Conservation (phyloP, 2,797 vertebrate genomes). For the Adelosebastes latens region DNA sequence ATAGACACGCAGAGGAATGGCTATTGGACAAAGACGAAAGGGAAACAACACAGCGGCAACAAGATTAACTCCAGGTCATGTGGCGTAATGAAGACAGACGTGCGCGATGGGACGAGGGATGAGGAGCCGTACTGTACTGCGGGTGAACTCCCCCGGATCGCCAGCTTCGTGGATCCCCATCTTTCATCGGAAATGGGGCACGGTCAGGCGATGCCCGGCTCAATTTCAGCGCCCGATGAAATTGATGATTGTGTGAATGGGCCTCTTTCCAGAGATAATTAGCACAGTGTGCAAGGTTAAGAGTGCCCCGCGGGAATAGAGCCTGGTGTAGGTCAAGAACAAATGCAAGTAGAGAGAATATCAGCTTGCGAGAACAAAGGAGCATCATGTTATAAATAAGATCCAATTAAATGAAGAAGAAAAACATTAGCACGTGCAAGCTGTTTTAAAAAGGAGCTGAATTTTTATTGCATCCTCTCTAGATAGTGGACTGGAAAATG, state of each 20-base stretch:
- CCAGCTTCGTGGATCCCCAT: slow-evolving; percentile 68
- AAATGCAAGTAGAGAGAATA: slow-evolving; percentile 47
- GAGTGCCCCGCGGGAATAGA: slow-evolving; percentile 58
- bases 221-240: slow-evolving; percentile 67
- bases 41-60: slow-evolving; percentile 63
- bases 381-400: slow-evolving; percentile 31
- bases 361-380: slow-evolving; percentile 48
- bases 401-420: slow-evolving; percentile 22
- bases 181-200: slow-evolving; percentile 76
- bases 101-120: slow-evolving; percentile 49
- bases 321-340: slow-evolving; percentile 68
- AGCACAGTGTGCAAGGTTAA: slow-evolving; percentile 81
- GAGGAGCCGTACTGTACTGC: slow-evolving; percentile 60
- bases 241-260: slow-evolving; percentile 80
- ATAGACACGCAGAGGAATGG: slow-evolving; percentile 30
- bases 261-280: slow-evolving; percentile 82
- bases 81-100: slow-evolving; percentile 76
- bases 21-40: slow-evolving; percentile 72
- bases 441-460: slow-evolving; percentile 1
- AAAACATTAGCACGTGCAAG: slow-evolving; percentile 8
- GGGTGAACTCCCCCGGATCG: slow-evolving; percentile 63
- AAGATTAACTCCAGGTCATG: slow-evolving; percentile 69
- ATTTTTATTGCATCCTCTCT: slow-evolving; percentile 1
- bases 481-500: slow-evolving; percentile 1
- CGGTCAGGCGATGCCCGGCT: slow-evolving; percentile 66